Evolutionary conservation across 2,113 vertebrate genomes (phyloP).

Genomic region (Propithecus coquereli): DNA sequence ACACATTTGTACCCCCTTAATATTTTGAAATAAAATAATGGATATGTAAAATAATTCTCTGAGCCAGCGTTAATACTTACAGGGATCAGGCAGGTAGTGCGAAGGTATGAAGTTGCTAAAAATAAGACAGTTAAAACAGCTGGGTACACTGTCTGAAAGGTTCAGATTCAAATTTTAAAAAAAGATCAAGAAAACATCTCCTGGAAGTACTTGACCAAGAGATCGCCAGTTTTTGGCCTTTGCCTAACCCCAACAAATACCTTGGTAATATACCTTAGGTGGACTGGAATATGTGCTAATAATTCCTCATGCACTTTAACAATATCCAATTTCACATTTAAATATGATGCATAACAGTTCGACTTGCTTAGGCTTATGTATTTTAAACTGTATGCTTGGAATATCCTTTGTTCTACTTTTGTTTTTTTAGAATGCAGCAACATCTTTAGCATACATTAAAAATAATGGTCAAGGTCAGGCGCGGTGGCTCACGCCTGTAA

Average conservation of each 20-base stretch:
- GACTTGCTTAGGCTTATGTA: neutral
- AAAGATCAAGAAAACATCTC: neutral
- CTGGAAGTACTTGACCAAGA: neutral
- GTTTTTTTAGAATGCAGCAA: neutral
- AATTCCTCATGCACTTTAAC: neutral
- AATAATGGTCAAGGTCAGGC: neutral
- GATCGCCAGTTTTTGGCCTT: neutral
- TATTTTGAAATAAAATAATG: neutral
- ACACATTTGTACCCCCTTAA: too few relatives aligned
- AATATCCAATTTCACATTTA: neutral
- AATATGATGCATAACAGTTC: neutral
- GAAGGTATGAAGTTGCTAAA: neutral
- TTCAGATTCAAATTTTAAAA: conserved; percentile 15
- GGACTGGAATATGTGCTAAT: neutral
- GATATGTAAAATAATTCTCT: neutral
- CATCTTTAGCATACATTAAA: conserved; percentile 7
- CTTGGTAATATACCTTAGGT: neutral
- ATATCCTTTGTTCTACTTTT: conserved; percentile 1
- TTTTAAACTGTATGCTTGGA: neutral
- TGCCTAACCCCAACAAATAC: neutral
- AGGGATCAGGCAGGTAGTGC: neutral
- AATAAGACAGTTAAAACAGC: neutral
- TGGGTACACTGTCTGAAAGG: neutral
- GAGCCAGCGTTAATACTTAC: neutral
- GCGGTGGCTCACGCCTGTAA: too few relatives aligned